Base-by-base conservation (phyloP, 53 echinoderm and acorn worm genomes). In the Antedon mediterranea region DNA sequence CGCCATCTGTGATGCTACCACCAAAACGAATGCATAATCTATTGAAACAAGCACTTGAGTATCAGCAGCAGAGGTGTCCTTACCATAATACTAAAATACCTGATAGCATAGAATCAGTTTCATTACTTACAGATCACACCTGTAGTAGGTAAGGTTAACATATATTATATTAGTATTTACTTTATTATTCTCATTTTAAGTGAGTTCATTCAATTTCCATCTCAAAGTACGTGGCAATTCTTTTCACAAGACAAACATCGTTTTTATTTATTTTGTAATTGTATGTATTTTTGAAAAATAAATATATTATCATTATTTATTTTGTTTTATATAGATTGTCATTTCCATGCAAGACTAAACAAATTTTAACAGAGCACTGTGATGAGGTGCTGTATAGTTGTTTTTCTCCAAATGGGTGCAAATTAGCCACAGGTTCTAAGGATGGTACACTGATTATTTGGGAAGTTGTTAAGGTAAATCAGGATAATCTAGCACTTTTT, bases 331-430 rank as follows among this genome's bases (percentile, higher is more conserved):
- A 3, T 88, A 97, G 98, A 78, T 89, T 90, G 84, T 92, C 92
- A 43, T 97, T 97, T 83, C 98, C 98, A 77, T 92, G 92, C 74
- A 91, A 97, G 86, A 85, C 89, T 20, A 86, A 87, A 32, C 98
- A 97, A 77, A 83, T 97, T 75, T 83, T 97, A 29, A 87, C 87
- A 31, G 98, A 97, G 72, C 98, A 97, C 79, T 92, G 92, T 75
- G 98, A 97, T 73, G 98, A 97, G 82, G 98, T 97, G 31, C 90
- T 92, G 98, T 97, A 85, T 83, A 89, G 92, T 72, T 92, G 90
- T 77, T 97, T 97, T 75, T 98, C 98, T 74, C 98, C 98, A 0
- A 92, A 98, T 34, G 98, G 98, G 27, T 90, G 83, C 71, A 98
- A 98, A 75, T 83, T 98, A 37, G 98, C 98, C 4, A 98, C 98